Evolutionary conservation across 2,888 invertebrate species (phyloP).

Genomic region (Trachelus tabidus): DNA sequence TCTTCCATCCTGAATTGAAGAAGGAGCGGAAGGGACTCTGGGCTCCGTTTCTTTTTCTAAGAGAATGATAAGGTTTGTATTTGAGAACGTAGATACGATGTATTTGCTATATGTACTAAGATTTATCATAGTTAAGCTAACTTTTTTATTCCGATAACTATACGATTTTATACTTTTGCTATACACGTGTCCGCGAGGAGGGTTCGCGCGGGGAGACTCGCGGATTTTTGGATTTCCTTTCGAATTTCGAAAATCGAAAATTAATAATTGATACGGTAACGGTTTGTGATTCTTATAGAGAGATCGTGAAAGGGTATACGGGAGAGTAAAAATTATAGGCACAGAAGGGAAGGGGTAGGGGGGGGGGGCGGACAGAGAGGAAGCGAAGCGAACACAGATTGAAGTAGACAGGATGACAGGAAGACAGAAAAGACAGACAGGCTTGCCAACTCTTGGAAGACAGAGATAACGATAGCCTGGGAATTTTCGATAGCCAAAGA

Average conservation of each 20-base stretch:
- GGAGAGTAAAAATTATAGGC: neutral
- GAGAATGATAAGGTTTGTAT: slow-evolving; percentile 5
- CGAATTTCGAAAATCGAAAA: neutral
- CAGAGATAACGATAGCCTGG: neutral
- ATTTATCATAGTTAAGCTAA: slow-evolving; percentile 44
- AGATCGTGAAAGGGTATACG: neutral
- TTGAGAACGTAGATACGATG: slow-evolving; percentile 8
- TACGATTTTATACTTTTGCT: slow-evolving; percentile 54
- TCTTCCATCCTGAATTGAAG: neutral
- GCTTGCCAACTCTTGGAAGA: neutral
- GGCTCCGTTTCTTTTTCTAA: neutral
- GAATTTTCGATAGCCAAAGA: neutral
- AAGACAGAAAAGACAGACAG: neutral
- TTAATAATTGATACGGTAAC: neutral
- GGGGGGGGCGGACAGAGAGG: neutral
- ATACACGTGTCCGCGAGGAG: slow-evolving; percentile 28
- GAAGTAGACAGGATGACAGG: neutral
- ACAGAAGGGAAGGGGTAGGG: neutral
- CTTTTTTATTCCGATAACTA: slow-evolving; percentile 47
- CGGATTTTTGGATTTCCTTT: neutral
- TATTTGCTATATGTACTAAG: slow-evolving; percentile 15
- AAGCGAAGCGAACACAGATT: neutral
- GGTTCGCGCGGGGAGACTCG: neutral
- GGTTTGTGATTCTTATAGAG: neutral
- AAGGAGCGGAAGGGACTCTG: neutral